Conservation (phyloP, 2,797 vertebrate species). For the Lacerta viridis region DNA sequence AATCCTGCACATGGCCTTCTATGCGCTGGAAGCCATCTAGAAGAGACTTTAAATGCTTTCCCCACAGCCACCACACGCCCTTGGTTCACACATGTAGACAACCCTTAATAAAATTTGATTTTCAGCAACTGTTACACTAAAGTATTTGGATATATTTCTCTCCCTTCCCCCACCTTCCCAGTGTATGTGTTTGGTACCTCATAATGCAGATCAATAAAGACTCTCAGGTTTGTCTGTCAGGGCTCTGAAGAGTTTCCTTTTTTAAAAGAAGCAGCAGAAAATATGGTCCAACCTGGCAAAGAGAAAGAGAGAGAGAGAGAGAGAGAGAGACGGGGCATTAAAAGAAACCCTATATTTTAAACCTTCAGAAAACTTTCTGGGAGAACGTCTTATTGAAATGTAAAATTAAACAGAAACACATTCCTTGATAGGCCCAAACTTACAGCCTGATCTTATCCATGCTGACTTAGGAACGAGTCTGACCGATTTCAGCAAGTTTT, state of each 20-base stretch:
- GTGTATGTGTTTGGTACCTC: not conserved
- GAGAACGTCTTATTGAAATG: conserved; percentile 13
- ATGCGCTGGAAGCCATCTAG: not conserved
- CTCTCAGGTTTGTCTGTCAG: not conserved
- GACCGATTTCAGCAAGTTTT: not conserved
- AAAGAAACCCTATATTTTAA: not conserved
- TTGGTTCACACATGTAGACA: not conserved
- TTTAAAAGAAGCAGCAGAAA: not conserved
- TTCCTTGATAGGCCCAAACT: conserved; percentile 10
- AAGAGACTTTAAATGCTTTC: not conserved
- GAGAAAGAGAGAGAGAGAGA: not conserved
- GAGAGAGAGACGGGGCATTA: too few relatives aligned
- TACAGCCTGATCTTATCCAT: not conserved
- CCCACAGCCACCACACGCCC: not conserved
- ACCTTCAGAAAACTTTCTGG: conserved; percentile 1
- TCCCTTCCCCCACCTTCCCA: not conserved
- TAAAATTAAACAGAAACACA: conserved; percentile 18
- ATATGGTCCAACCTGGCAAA: not conserved
- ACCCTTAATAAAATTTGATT: not conserved
- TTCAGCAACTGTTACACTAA: not conserved
- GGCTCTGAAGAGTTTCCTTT: not conserved
- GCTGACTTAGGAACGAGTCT: not conserved
- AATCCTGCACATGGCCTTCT: not conserved
- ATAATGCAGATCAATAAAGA: not conserved
- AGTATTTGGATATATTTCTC: not conserved